Evolutionary conservation across 2,888 invertebrate species (phyloP).

Genomic region (Dasysyrphus albostriatus): DNA sequence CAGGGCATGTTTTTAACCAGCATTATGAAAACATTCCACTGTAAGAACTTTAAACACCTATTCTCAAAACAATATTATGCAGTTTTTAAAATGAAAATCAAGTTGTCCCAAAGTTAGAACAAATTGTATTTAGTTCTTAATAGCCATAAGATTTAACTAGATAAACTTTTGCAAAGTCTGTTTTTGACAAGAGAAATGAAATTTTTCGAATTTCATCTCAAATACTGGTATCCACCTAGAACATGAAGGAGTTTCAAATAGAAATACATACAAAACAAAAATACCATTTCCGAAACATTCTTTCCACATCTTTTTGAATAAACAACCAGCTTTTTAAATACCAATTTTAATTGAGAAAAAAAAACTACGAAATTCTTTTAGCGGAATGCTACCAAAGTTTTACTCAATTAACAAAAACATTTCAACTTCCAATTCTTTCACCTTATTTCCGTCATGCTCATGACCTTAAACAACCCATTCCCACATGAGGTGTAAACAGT

Average conservation of each 20-base stretch:
- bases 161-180: neutral
- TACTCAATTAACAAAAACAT: slow-evolving; percentile 52
- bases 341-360: slow-evolving; percentile 15
- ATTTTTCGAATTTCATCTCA: neutral
- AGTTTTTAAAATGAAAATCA: neutral
- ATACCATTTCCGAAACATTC: slow-evolving; percentile 7
- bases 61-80: neutral
- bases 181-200: neutral
- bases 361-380: neutral
- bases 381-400: slow-evolving; percentile 1
- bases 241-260: neutral
- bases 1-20: neutral
- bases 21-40: neutral
- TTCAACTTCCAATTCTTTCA: slow-evolving; percentile 15
- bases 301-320: slow-evolving; percentile 11
- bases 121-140: neutral
- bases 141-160: neutral
- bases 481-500: slow-evolving; percentile 22
- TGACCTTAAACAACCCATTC: slow-evolving; percentile 25
- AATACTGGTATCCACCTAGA: neutral
- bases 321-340: slow-evolving; percentile 12
- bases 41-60: neutral
- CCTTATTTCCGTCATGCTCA: slow-evolving; percentile 36
- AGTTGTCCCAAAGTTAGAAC: too few relatives aligned
- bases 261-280: neutral